Evolutionary conservation across 92 coral and sea anemone genomes (phyloP), one percentile per base, ranked within the genome.

Genomic region (Ricordea florida): DNA sequence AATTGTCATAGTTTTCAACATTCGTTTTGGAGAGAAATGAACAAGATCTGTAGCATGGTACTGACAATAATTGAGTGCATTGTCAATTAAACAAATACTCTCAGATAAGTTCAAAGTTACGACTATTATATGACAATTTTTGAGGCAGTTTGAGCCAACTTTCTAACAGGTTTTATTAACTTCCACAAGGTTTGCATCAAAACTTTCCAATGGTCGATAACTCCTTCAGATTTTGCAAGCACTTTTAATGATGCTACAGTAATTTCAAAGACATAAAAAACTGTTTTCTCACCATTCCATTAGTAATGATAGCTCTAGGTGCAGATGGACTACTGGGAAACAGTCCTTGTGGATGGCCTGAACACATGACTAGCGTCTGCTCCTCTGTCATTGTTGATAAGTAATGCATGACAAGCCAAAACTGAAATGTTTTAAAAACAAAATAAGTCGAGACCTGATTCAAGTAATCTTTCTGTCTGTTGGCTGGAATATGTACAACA

Each of bases 301-400:
- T 94, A 6, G 92, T 81, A 14, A 94, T 63, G n/a, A 94, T 85
- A 13, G 85, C 98, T 48, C 98, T 82, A 17, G 98, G 98, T 24
- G 94, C 86, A 10, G 82, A 73, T 48, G 82, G 89, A 20, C 65
- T 59, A 71, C 98, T 94, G 46, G 98, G 98, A 62, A 94, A 94
- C 48, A 94, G 73, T 9, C 98, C 98, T 23, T 73, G 69, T 7
- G 98, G 98, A 55, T 94, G 98, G 3, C 98, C 98, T 56, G 98
- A 94, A 41, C 93, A 85, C 91, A 94, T 78, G 6, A 92, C 94
- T 15, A 94, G 62, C 13, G 98, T 94, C 62, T 94, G 98, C 26
- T 92, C 94, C 31, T 94, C 94, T 0, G 97, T 88, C 98, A 94
- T 94, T 75, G 82, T 89, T 5, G 97, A 90, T 14, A 94, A 45